Conservation (phyloP, 2,888 invertebrate species). For the Eutolmus rufibarbis region DNA sequence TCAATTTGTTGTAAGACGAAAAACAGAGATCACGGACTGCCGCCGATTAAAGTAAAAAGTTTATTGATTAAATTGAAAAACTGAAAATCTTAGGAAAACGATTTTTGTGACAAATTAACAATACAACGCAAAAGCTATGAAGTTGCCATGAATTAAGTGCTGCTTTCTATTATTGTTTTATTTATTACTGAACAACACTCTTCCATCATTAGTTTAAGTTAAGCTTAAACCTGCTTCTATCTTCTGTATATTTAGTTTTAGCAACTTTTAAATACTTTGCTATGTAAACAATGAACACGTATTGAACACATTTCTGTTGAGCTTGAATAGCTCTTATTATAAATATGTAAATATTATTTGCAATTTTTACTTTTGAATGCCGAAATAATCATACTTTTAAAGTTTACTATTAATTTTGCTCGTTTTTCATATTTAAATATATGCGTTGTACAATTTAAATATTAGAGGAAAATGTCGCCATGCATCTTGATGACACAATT, state of each 20-base stretch:
- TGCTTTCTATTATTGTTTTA: not conserved
- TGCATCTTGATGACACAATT: not conserved
- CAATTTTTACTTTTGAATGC: not conserved
- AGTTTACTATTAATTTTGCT: not conserved
- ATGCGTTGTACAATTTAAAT: not conserved
- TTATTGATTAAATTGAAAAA: not conserved
- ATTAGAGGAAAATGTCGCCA: not conserved
- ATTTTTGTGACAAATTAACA: conserved; percentile 49
- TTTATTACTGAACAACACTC: not conserved
- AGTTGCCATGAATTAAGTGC: conserved; percentile 54
- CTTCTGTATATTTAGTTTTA: not conserved
- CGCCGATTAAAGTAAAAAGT: not conserved
- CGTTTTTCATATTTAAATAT: not conserved
- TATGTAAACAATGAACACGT: not conserved
- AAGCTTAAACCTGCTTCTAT: not conserved
- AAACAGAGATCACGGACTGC: conserved; percentile 39
- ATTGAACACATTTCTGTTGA: not conserved
- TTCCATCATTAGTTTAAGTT: not conserved
- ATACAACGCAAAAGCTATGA: conserved; percentile 59
- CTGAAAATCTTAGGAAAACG: conserved; percentile 48
- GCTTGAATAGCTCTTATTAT: not conserved
- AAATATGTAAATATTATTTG: not conserved
- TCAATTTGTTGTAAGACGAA: conserved; percentile 11
- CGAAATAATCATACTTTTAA: not conserved
- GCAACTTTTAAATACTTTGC: not conserved